Evolutionary conservation across 2,797 vertebrate genomes (phyloP).

Genomic region (Arremon brunneinucha): DNA sequence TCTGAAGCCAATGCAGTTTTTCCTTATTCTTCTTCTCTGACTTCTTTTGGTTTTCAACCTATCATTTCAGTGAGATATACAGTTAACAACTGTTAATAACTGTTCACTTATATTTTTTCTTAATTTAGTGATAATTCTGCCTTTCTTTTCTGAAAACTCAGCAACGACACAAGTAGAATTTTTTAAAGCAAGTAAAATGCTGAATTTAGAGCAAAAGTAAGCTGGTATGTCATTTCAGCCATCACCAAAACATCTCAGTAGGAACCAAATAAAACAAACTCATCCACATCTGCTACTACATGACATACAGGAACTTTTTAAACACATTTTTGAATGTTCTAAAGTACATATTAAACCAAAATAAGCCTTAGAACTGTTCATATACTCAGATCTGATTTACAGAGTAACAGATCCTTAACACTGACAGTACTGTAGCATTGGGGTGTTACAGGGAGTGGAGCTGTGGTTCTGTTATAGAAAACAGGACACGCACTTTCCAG

Average conservation of each 20-base stretch:
- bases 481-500: neutral
- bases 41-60: slow-evolving; percentile 77
- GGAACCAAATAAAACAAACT: neutral
- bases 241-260: neutral
- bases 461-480: neutral
- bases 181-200: neutral
- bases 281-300: neutral
- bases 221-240: neutral
- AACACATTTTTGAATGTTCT: neutral
- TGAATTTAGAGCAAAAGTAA: neutral
- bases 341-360: neutral
- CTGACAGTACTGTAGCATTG: neutral
- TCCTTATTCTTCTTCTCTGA: slow-evolving; percentile 74
- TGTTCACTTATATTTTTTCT: neutral
- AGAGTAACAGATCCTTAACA: neutral
- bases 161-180: neutral
- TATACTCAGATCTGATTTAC: neutral
- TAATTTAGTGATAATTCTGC: neutral
- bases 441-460: neutral
- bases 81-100: neutral
- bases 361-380: neutral
- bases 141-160: neutral
- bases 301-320: neutral
- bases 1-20: slow-evolving; percentile 75
- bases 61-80: neutral